A percentile compares a stretch with the other conserved stretches of the same genome.
Evolutionary conservation across 1,140 invertebrate species (phyloP).

Genomic region (Elysia chlorotica): DNA sequence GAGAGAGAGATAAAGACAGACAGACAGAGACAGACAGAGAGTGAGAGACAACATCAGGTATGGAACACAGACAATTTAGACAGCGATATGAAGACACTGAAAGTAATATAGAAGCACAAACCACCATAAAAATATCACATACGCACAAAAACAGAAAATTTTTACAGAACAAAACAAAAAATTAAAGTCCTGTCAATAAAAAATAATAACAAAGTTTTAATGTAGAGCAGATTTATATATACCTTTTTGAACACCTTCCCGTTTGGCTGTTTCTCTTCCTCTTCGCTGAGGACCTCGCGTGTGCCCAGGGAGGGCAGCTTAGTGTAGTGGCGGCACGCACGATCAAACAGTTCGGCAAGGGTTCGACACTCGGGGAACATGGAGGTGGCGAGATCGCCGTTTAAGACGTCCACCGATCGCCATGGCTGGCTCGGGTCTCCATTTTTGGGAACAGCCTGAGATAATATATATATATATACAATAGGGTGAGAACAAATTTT

Average conservation of each 20-base stretch:
- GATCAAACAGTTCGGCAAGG: constrained; percentile 83
- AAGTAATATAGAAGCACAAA: too few relatives aligned
- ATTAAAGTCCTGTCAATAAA: too few relatives aligned
- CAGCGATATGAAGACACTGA: too few relatives aligned
- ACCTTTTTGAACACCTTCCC: constrained; percentile 95
- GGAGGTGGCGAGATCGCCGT: constrained; percentile 38
- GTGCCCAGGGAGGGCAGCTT: constrained; percentile 85
- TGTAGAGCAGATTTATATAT: too few relatives aligned
- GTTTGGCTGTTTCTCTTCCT: constrained; percentile 91
- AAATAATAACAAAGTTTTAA: too few relatives aligned
- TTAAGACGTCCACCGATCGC: constrained; percentile 44
- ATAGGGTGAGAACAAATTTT: not conserved
- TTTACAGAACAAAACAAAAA: too few relatives aligned
- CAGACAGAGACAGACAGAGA: too few relatives aligned
- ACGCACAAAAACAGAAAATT: too few relatives aligned
- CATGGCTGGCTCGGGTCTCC: constrained; percentile 43
- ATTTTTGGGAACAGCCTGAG: constrained; percentile 37
- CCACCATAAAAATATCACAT: too few relatives aligned
- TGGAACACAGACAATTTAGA: too few relatives aligned
- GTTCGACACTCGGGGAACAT: constrained; percentile 78
- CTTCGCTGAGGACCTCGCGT: constrained; percentile 86
- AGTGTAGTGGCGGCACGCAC: constrained; percentile 70
- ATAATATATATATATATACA: not conserved
- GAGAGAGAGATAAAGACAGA: too few relatives aligned
- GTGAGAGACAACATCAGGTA: too few relatives aligned